Evolutionary conservation across 2,888 invertebrate species (phyloP).

Genomic region (Prenolepis imparis): DNA sequence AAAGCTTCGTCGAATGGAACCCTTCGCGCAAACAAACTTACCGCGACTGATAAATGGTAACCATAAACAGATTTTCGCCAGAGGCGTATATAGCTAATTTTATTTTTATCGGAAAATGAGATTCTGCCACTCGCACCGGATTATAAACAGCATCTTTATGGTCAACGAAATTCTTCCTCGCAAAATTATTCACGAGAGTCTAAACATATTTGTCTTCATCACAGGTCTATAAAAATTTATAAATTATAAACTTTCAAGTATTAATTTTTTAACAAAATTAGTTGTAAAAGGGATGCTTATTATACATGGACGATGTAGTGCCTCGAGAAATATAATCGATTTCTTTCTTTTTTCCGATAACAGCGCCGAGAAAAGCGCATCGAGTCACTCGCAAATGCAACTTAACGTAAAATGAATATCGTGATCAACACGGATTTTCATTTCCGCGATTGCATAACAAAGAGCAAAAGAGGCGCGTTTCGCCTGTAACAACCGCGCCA

Average conservation of each 20-base stretch:
- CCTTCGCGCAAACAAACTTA: slow-evolving; percentile 47
- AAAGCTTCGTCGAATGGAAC: slow-evolving; percentile 46
- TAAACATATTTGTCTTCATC: not conserved
- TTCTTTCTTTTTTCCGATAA: not conserved
- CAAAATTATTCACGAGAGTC: not conserved
- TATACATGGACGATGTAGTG: not conserved
- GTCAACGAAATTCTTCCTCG: too few species aligned
- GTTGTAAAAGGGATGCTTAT: not conserved
- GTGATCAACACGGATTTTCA: not conserved
- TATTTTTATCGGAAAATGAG: not conserved
- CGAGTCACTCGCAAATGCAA: slow-evolving; percentile 2
- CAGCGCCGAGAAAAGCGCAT: not conserved
- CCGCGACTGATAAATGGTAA: slow-evolving; percentile 24
- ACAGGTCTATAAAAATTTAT: not conserved
- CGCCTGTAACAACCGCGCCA: slow-evolving; percentile 13
- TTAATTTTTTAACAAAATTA: not conserved
- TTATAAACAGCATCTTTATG: not conserved
- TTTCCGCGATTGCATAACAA: slow-evolving; percentile 13
- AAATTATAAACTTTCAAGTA: not conserved
- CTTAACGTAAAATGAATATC: slow-evolving; percentile 17
- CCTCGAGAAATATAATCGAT: not conserved
- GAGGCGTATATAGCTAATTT: not conserved
- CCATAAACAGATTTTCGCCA: slow-evolving; percentile 33
- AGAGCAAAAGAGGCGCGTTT: not conserved
- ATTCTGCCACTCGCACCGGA: not conserved